A percentile compares a stretch with the other conserved stretches of the same genome.
Evolutionary conservation across 1,140 invertebrate genomes (phyloP).

Genomic region (Drosophila ironensis): DNA sequence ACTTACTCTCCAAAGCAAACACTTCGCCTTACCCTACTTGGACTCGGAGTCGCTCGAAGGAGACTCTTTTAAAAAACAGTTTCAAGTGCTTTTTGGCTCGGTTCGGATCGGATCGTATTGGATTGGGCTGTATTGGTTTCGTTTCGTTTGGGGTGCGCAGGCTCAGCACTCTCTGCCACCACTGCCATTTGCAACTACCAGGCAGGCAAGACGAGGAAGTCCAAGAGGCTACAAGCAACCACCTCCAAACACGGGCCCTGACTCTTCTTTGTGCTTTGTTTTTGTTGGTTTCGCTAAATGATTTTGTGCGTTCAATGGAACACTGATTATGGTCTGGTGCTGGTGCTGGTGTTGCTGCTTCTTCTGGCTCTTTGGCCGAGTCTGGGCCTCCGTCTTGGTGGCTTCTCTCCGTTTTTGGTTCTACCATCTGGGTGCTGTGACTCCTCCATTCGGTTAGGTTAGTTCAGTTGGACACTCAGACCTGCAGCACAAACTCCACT

Average conservation of each 20-base stretch:
- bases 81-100: slow-evolving; percentile 61
- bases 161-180: slow-evolving; percentile 12
- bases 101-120: slow-evolving; percentile 37
- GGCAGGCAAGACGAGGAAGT: too few species aligned
- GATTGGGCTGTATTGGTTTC: slow-evolving; percentile 40
- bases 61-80: slow-evolving; percentile 67
- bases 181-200: slow-evolving; percentile 1
- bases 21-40: slow-evolving; percentile 70
- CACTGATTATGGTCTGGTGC: slow-evolving; percentile 78
- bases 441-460: slow-evolving; percentile 16
- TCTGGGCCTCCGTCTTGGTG: slow-evolving; percentile 27
- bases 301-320: slow-evolving; percentile 82
- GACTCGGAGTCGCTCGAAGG: slow-evolving; percentile 24
- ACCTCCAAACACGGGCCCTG: slow-evolving; percentile 41
- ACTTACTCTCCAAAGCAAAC: slow-evolving; percentile 66
- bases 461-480: slow-evolving; percentile 33
- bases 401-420: slow-evolving; percentile 64
- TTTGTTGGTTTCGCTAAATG: slow-evolving; percentile 81
- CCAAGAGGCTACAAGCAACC: too few species aligned
- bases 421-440: slow-evolving; percentile 20
- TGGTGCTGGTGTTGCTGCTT: slow-evolving; percentile 46
- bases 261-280: slow-evolving; percentile 40
- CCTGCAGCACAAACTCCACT: slow-evolving; percentile 44
- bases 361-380: slow-evolving; percentile 38
- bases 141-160: slow-evolving; percentile 58